Evolutionary conservation across 1,140 invertebrate species (phyloP).

Genomic region (Hermatobates lingyangjiaoensis): DNA sequence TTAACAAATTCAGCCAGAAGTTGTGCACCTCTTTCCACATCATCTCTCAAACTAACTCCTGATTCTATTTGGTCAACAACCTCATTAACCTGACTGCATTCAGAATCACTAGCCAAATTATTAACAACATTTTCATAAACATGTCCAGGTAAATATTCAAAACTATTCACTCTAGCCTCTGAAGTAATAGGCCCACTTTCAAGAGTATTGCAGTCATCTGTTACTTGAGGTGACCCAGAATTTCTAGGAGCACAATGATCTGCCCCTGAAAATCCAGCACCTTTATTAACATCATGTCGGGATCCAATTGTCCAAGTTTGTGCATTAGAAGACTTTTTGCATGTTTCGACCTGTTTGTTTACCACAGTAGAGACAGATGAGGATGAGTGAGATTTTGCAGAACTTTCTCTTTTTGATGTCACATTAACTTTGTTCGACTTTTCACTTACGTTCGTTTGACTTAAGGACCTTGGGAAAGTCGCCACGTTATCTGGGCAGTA

Average conservation of each 20-base stretch:
- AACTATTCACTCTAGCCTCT: slow-evolving; percentile 27
- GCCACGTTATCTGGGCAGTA: neutral
- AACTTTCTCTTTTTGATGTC: slow-evolving; percentile 1
- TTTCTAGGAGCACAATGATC: neutral
- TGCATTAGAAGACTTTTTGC: neutral
- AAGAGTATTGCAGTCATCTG: slow-evolving; percentile 4
- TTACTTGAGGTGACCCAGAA: neutral
- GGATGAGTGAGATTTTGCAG: slow-evolving; percentile 14
- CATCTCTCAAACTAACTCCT: slow-evolving; percentile 23
- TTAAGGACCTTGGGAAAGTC: slow-evolving; percentile 11
- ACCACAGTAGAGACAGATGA: slow-evolving; percentile 16
- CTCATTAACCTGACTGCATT: neutral
- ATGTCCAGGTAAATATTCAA: slow-evolving; percentile 29
- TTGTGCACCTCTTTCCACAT: slow-evolving; percentile 27
- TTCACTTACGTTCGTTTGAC: slow-evolving; percentile 10
- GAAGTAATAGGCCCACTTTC: slow-evolving; percentile 10
- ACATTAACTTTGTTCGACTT: neutral
- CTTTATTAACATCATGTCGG: neutral
- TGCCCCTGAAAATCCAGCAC: neutral
- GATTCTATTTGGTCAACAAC: slow-evolving; percentile 18
- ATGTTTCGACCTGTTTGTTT: slow-evolving; percentile 1
- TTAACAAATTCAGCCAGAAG: slow-evolving; percentile 27
- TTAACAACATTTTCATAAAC: slow-evolving; percentile 23
- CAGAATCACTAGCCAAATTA: neutral
- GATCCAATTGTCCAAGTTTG: neutral